phyloP scores from a whole-genome alignment of 2,113 vertebrate genomes.

The Cyprinodon brontotheroides region DNA sequence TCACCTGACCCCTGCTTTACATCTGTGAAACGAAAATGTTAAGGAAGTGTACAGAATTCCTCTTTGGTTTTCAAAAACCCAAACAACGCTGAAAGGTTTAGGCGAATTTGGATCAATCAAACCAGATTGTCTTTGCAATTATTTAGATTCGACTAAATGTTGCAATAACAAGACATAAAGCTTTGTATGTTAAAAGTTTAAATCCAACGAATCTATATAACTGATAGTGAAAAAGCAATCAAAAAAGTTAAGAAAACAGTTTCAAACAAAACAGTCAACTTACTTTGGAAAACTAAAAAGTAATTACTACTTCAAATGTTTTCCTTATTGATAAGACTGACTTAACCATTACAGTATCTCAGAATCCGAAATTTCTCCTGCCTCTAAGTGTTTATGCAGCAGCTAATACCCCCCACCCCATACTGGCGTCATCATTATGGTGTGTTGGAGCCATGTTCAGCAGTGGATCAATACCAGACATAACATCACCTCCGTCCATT shows the following conservation, averaged over 20 bases:
- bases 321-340: slow-evolving; percentile 59
- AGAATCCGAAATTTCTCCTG: slow-evolving; percentile 35
- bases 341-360: slow-evolving; percentile 53
- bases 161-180: background rate
- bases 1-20: background rate
- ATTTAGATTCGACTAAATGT: background rate
- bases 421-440: slow-evolving; percentile 59
- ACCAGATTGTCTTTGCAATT: background rate
- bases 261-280: background rate
- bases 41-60: background rate
- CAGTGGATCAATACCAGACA: slow-evolving; percentile 75
- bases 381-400: slow-evolving; percentile 34
- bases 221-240: background rate
- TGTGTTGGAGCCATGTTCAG: slow-evolving; percentile 71
- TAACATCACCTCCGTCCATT: slow-evolving; percentile 66
- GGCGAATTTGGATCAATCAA: background rate
- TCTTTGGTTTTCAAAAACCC: background rate
- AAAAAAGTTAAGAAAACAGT: background rate
- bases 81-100: background rate
- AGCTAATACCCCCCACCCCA: background rate
- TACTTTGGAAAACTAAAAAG: background rate
- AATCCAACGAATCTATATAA: background rate
- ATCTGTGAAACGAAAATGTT: background rate
- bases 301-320: background rate
- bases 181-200: background rate